phyloP scores from a whole-genome alignment of 2,113 vertebrate species.

The Gopherus evgoodei region DNA sequence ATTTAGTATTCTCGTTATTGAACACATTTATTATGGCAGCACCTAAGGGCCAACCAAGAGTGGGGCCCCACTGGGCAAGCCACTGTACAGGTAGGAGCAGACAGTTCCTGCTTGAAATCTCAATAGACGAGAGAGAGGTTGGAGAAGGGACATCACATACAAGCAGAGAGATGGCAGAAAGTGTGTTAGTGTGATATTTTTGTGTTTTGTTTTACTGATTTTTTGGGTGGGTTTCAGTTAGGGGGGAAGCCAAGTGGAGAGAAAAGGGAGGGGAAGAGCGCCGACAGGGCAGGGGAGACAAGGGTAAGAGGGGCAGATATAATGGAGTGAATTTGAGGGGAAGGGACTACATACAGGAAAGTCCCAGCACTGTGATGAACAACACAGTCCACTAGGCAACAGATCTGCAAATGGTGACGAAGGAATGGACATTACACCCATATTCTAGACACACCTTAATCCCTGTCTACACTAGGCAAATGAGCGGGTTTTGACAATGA shows the following conservation, averaged over 20 bases:
- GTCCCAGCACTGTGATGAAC: neutral
- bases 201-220: neutral
- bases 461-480: neutral
- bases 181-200: too few species aligned
- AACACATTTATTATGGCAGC: neutral
- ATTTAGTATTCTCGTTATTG: neutral
- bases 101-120: neutral
- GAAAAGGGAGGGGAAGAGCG: neutral
- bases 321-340: neutral
- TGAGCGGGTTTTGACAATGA: neutral
- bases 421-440: neutral
- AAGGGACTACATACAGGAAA: neutral
- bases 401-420: neutral
- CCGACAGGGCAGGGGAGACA: neutral
- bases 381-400: constrained; percentile 1
- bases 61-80: too few species aligned
- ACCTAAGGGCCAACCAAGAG: too few species aligned
- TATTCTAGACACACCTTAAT: neutral
- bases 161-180: too few species aligned
- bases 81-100: too few species aligned
- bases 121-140: neutral
- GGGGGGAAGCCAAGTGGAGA: neutral
- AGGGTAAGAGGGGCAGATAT: neutral
- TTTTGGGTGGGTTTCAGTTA: neutral
- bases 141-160: neutral